Evolutionary conservation across 2,888 invertebrate genomes (phyloP).

Genomic region (Agapostemon virescens): DNA sequence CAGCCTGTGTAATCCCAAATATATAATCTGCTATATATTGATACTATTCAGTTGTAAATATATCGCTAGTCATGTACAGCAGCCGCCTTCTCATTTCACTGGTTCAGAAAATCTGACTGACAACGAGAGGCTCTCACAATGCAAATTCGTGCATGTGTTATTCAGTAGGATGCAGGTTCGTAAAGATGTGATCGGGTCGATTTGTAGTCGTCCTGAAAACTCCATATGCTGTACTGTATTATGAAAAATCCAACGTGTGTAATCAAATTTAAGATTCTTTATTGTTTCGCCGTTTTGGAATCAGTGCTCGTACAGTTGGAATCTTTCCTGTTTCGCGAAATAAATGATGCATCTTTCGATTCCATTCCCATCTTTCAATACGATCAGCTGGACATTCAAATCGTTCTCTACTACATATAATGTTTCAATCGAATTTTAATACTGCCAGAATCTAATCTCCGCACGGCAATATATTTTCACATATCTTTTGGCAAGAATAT

Average conservation of each 20-base stretch:
- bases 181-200: slow-evolving; percentile 52
- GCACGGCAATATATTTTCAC: background rate
- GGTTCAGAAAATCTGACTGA: slow-evolving; percentile 62
- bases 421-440: background rate
- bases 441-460: background rate
- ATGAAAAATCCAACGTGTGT: slow-evolving; percentile 42
- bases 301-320: background rate
- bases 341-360: background rate
- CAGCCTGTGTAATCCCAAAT: background rate
- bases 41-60: slow-evolving; percentile 12
- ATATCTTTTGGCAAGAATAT: background rate
- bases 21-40: background rate
- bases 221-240: slow-evolving; percentile 39
- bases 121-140: slow-evolving; percentile 57
- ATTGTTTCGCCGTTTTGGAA: slow-evolving; percentile 14
- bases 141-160: slow-evolving; percentile 63
- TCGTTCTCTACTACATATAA: background rate
- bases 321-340: background rate
- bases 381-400: background rate
- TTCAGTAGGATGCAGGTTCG: slow-evolving; percentile 57
- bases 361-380: background rate
- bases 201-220: slow-evolving; percentile 63
- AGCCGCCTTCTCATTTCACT: slow-evolving; percentile 24
- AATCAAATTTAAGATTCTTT: slow-evolving; percentile 53
- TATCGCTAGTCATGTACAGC: slow-evolving; percentile 20